Conservation (phyloP, 2,113 vertebrate genomes). For the Cottus gobio region DNA sequence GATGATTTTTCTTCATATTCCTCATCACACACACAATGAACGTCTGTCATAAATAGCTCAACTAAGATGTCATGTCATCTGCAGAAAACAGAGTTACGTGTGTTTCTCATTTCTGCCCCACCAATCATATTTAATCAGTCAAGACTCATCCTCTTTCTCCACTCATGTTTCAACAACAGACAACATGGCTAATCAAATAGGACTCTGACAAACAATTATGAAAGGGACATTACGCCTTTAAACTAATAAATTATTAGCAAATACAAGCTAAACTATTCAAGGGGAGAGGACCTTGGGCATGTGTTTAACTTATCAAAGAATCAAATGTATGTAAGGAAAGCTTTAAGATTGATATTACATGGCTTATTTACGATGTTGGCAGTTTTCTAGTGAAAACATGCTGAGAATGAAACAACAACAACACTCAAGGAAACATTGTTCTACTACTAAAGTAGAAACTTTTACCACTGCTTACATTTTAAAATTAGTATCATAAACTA, state of each 20-base stretch:
- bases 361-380: too few species aligned
- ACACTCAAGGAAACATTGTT: neutral
- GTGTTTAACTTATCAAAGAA: too few species aligned
- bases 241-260: neutral
- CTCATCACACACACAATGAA: neutral
- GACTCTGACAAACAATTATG: too few species aligned
- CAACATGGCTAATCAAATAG: neutral
- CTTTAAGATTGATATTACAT: too few species aligned
- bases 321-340: too few species aligned
- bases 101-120: neutral
- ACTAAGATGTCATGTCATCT: neutral
- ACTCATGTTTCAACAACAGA: neutral
- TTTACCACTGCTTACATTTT: neutral
- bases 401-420: neutral
- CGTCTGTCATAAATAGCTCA: neutral
- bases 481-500: neutral
- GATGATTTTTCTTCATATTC: neutral
- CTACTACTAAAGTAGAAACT: neutral
- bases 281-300: too few species aligned
- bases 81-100: neutral
- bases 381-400: too few species aligned
- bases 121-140: neutral
- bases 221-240: neutral
- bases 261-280: neutral
- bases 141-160: neutral